These are phyloP conservation scores for Leptinotarsa peninsularis DNA, from an alignment of 2,888 invertebrate genomes.

Conservation along the genomic window DNA sequence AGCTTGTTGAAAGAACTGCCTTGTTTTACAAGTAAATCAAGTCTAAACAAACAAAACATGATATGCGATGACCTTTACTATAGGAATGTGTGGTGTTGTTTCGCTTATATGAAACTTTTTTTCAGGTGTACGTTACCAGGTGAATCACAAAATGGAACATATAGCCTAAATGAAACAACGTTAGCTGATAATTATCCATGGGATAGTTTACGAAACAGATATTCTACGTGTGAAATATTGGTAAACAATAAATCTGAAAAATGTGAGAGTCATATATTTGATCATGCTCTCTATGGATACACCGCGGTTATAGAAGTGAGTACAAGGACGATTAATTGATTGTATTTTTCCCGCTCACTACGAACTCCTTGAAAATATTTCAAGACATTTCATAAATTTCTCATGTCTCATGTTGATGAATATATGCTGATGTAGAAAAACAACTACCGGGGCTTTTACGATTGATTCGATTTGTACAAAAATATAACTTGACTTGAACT, in stretches of 20 bases:
- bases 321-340: background rate
- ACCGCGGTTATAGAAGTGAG: conserved; percentile 76
- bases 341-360: no score
- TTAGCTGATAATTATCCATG: conserved; percentile 70
- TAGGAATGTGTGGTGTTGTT: no score
- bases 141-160: conserved; percentile 69
- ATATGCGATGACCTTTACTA: no score
- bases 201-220: conserved; percentile 65
- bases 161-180: conserved; percentile 64
- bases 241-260: conserved; percentile 63
- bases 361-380: no score
- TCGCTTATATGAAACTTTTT: conserved; percentile 32
- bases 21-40: no score
- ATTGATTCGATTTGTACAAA: no score
- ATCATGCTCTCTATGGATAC: conserved; percentile 71
- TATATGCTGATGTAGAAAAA: no score
- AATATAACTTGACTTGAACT: no score
- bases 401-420: no score
- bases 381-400: no score
- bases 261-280: conserved; percentile 74
- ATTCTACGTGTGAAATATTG: conserved; percentile 69
- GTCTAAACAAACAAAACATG: no score
- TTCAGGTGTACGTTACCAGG: conserved; percentile 72
- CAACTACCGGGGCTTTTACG: background rate
- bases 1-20: no score